These are phyloP conservation scores for Diplosoma virens DNA, from an alignment of 23 tunicate species.

Conservation along the genomic window DNA sequence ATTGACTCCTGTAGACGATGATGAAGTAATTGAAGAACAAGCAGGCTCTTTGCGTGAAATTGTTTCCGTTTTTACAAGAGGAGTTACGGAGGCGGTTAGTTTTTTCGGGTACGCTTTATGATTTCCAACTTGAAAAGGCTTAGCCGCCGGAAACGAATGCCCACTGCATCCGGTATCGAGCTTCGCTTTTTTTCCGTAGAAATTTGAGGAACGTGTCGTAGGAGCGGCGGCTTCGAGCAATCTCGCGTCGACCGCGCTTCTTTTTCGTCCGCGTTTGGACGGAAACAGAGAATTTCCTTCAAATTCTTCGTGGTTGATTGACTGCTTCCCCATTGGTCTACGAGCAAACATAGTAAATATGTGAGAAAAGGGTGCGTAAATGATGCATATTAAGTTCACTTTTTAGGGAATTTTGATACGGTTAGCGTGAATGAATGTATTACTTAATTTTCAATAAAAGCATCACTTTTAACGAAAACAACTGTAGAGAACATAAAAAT, in stretches of 20 bases:
- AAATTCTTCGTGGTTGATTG: not conserved
- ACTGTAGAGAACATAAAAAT: too few relatives aligned
- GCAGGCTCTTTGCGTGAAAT: not conserved
- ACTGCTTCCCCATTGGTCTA: not conserved
- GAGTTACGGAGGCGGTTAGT: conserved; percentile 68
- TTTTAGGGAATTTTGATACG: too few relatives aligned
- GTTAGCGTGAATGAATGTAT: too few relatives aligned
- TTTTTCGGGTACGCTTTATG: not conserved
- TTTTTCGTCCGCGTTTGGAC: not conserved
- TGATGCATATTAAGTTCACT: too few relatives aligned
- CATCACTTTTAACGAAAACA: too few relatives aligned
- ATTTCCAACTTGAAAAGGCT: conserved; percentile 18
- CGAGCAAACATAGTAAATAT: too few relatives aligned
- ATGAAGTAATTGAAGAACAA: not conserved
- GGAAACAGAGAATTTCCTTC: not conserved
- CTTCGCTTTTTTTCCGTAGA: conserved; percentile 9
- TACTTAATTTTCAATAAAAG: too few relatives aligned
- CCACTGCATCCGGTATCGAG: conserved; percentile 10
- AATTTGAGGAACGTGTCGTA: not conserved
- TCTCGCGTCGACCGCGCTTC: not conserved
- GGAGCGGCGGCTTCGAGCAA: not conserved
- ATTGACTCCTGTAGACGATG: not conserved
- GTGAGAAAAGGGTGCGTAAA: too few relatives aligned
- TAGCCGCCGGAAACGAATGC: conserved; percentile 10
- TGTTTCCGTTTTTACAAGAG: conserved; percentile 38